These are phyloP conservation scores for Brachionus rotundiformis DNA, from an alignment of 1,140 invertebrate genomes.

Conservation along the genomic window DNA sequence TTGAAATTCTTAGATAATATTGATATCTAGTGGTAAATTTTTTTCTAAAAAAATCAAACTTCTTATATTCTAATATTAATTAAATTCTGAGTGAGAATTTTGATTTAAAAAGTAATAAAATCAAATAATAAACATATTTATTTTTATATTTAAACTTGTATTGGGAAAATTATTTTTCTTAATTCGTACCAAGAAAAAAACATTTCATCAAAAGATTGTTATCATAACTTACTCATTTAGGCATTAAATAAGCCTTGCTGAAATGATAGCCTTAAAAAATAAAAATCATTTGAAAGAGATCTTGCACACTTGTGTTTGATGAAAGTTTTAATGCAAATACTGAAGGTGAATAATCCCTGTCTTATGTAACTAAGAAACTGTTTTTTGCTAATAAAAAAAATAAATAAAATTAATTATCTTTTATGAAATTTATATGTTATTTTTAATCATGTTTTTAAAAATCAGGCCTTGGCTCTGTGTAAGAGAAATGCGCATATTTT, in stretches of 20 bases:
- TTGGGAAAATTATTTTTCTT: no score
- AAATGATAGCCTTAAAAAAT: not conserved
- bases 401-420: not conserved
- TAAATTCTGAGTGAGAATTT: no score
- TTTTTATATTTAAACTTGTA: no score
- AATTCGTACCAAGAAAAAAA: not conserved
- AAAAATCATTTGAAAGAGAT: not conserved
- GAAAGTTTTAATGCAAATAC: not conserved
- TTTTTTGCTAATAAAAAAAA: not conserved
- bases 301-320: not conserved
- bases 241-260: not conserved
- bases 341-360: not conserved
- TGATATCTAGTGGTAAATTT: not conserved
- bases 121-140: no score
- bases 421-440: not conserved
- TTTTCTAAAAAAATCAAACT: not conserved
- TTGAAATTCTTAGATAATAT: slow-evolving; percentile 1
- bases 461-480: not conserved
- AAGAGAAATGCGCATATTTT: not conserved
- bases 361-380: not conserved
- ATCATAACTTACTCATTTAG: not conserved
- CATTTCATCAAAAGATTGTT: not conserved
- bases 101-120: no score
- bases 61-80: not conserved
- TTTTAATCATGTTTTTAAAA: not conserved